Conservation (phyloP, 2,888 invertebrate genomes). For the Ormyrus nitidulus region DNA sequence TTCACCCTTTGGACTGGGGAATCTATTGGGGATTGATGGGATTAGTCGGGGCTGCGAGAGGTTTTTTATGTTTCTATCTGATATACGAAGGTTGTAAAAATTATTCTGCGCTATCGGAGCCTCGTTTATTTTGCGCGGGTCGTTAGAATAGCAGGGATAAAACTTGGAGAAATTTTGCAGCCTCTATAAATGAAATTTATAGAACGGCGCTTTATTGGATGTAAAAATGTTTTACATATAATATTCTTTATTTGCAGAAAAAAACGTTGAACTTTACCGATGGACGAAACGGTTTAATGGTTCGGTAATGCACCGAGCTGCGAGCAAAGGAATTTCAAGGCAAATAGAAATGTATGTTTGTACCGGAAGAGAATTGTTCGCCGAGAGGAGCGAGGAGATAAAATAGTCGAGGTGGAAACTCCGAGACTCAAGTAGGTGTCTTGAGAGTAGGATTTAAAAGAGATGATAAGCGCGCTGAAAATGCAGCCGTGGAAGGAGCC, state of each 20-base stretch:
- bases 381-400: constrained; percentile 5
- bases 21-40: too few species aligned
- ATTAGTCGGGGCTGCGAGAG: too few species aligned
- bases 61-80: too few species aligned
- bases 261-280: not conserved
- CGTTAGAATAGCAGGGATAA: not conserved
- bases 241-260: not conserved
- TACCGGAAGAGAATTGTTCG: constrained; percentile 22
- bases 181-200: too few species aligned
- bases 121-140: not conserved
- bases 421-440: not conserved
- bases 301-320: constrained; percentile 17
- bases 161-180: too few species aligned
- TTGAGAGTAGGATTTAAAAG: constrained; percentile 22
- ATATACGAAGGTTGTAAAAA: not conserved
- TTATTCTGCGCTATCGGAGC: not conserved
- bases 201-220: not conserved
- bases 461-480: constrained; percentile 24
- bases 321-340: constrained; percentile 9
- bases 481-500: not conserved
- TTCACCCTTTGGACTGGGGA: too few species aligned
- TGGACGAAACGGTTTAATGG: not conserved
- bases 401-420: constrained; percentile 8
- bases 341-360: constrained; percentile 39
- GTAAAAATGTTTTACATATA: too few species aligned